Percentiles rank a stretch among this genome's conserved stretches.
phyloP scores from a whole-genome alignment of 2,888 invertebrate species.

The Papilio protenor region DNA sequence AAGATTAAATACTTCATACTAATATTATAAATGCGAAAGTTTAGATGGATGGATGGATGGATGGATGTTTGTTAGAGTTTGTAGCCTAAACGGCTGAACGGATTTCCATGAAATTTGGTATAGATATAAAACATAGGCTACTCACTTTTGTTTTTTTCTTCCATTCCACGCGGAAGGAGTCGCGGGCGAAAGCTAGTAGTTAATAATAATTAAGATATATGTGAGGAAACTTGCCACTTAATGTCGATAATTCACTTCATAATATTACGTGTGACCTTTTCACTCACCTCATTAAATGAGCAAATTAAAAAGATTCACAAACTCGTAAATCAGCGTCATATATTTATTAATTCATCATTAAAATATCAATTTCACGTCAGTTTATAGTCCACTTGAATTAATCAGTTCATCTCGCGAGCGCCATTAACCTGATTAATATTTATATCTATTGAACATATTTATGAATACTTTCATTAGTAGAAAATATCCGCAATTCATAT shows the following conservation, averaged over 20 bases:
- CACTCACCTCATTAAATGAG: not conserved
- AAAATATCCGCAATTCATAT: not conserved
- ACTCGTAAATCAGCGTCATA: not conserved
- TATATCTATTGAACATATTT: constrained; percentile 15
- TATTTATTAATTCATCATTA: constrained; percentile 11
- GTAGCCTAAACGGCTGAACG: too few relatives aligned
- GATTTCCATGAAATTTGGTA: too few relatives aligned
- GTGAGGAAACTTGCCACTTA: not conserved
- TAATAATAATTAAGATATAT: not conserved
- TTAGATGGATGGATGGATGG: too few relatives aligned
- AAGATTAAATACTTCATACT: too few relatives aligned
- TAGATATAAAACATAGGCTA: too few relatives aligned
- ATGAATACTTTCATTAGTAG: constrained; percentile 1
- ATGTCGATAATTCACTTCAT: not conserved
- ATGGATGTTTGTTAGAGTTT: too few relatives aligned
- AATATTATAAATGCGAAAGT: too few relatives aligned
- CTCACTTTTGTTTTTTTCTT: too few relatives aligned
- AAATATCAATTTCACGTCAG: constrained; percentile 9
- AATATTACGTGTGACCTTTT: not conserved
- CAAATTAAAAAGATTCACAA: not conserved
- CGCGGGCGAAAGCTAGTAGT: too few relatives aligned
- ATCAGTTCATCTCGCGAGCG: constrained; percentile 21
- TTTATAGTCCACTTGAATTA: constrained; percentile 23
- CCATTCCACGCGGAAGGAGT: too few relatives aligned
- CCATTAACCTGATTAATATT: constrained; percentile 18